A percentile compares a stretch with the other conserved stretches of the same genome.
Evolutionary conservation across 2,797 vertebrate species (phyloP).

Genomic region (Notolepis coatsorum): DNA sequence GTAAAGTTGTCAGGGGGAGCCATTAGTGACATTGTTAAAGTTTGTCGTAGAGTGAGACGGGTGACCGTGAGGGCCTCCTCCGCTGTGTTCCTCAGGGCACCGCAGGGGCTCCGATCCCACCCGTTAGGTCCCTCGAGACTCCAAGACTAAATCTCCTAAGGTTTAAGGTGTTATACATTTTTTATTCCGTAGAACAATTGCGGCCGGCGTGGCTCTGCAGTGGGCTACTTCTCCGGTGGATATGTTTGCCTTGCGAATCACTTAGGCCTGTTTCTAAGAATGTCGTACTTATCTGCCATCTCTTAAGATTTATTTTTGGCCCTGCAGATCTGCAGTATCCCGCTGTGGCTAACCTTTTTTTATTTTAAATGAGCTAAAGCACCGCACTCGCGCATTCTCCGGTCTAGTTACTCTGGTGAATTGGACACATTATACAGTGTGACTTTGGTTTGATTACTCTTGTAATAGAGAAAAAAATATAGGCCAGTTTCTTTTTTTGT

Average conservation of each 20-base stretch:
- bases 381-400: constrained; percentile 25
- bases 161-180: constrained; percentile 28
- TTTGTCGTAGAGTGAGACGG: constrained; percentile 19
- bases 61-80: constrained; percentile 2
- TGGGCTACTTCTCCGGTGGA: constrained; percentile 36
- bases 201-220: constrained; percentile 27
- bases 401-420: constrained; percentile 24
- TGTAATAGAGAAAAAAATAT: too few relatives aligned
- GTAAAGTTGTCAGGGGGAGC: constrained; percentile 46
- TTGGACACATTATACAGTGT: constrained; percentile 32
- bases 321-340: constrained; percentile 45
- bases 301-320: constrained; percentile 55
- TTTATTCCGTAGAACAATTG: constrained; percentile 31
- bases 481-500: too few relatives aligned
- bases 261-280: constrained; percentile 31
- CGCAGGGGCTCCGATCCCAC: neutral
- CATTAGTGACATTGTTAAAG: constrained; percentile 34
- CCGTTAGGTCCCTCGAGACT: neutral
- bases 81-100: neutral
- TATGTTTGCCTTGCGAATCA: constrained; percentile 64
- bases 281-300: constrained; percentile 36
- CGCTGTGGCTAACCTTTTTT: constrained; percentile 48
- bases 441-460: too few relatives aligned
- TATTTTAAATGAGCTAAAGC: constrained; percentile 32
- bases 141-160: neutral